These are phyloP conservation scores for Sympetrum striolatum DNA, from an alignment of 2,888 invertebrate species.

Conservation along the genomic window DNA sequence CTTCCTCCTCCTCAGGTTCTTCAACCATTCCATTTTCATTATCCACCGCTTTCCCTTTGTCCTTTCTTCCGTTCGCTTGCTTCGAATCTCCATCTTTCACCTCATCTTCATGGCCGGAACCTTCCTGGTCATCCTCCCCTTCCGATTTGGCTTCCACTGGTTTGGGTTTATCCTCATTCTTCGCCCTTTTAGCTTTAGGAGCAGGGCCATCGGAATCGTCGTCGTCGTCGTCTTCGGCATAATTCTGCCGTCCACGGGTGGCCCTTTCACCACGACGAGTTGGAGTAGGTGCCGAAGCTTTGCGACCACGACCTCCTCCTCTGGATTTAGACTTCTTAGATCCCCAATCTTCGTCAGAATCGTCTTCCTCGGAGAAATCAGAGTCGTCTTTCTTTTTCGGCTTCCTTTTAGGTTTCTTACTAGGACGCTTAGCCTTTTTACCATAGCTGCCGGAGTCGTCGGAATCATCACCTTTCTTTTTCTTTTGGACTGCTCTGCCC, in stretches of 20 bases:
- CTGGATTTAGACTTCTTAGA: conserved; percentile 12
- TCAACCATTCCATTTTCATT: conserved; percentile 15
- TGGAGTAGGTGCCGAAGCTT: background rate
- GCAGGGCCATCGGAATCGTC: conserved; percentile 3
- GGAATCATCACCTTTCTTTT: conserved; percentile 20
- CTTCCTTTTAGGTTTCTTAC: background rate
- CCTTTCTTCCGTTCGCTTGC: conserved; percentile 22
- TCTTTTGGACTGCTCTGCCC: background rate
- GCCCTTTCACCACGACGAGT: conserved; percentile 9
- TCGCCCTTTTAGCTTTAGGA: background rate
- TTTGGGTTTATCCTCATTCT: background rate
- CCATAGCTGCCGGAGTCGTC: conserved; percentile 9
- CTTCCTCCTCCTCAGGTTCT: background rate
- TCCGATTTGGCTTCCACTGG: background rate
- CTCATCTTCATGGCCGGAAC: background rate
- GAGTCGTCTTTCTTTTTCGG: background rate
- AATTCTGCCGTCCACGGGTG: background rate
- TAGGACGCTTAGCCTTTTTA: background rate
- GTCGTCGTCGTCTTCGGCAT: background rate
- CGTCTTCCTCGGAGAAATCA: background rate
- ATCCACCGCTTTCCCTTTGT: background rate
- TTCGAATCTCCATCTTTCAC: background rate
- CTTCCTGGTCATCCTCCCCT: background rate
- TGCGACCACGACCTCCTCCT: background rate
- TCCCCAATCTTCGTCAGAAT: conserved; percentile 20